Evolutionary conservation across 2,113 vertebrate genomes (phyloP), one percentile per base, ranked within the genome.

Genomic region (Silurus meridionalis): DNA sequence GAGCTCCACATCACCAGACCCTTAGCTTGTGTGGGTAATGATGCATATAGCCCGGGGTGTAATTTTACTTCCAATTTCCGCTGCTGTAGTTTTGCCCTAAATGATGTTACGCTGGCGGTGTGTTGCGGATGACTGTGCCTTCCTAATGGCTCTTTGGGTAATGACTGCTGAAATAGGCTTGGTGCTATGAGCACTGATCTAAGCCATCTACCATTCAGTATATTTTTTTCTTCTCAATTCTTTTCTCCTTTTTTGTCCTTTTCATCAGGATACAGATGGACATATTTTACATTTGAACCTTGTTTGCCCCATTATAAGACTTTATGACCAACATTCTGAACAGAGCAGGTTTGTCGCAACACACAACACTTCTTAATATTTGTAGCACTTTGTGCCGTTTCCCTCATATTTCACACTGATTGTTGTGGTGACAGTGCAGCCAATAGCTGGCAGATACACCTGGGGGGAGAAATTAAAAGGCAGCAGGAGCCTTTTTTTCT

Each of bases 61-160:
- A 93, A 95, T 95, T 95, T 94, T 94, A 93, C 93, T 95, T 95
- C 94, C 91, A 86, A 93, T 95, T 95, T 95, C 92, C 93, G 92
- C 90, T 91, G 84, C 84, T 75, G 81, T 87, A 86, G 90, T 93
- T 93, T 91, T 89, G 90, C 92, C 91, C 91, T 91, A 90, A 94
- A 92, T 90, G 92, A 93, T 91, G 90, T 90, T 92, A 91, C 87
- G 85, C 83, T 74, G 75, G n/a, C 71, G 69, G 82, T 89, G 89
- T 78, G 89, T 85, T 87, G 90, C 91, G 91, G 92, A 91, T 91
- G 89, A 93, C 93, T 94, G 91, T 92, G 84, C 88, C 92, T 88
- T 91, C 88, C 89, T 94, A 95, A 95, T 95, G 93, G 93, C 91
- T 94, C 91, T 91, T 90, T 86, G 92, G 94, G 95, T 95, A 95